Conservation (phyloP, 1,140 invertebrate species). For the Philotrypesis tridentata region DNA sequence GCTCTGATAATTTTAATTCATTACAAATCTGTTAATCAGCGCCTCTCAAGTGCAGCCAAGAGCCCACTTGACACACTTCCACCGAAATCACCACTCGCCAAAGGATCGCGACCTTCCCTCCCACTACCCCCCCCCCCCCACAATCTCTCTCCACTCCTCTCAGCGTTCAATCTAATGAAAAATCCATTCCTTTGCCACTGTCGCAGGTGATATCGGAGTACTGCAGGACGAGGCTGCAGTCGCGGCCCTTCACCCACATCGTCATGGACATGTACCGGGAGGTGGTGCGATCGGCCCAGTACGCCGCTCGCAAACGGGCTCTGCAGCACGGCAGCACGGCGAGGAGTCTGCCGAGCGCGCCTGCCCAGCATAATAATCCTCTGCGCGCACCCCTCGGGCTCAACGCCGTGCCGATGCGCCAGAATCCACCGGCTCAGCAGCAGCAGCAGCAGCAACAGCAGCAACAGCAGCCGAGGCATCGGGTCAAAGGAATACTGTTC, state of each 20-base stretch:
- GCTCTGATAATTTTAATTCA: neutral
- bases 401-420: slow-evolving; percentile 23
- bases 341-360: slow-evolving; percentile 38
- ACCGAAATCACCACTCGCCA: neutral
- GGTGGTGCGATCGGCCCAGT: slow-evolving; percentile 70
- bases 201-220: slow-evolving; percentile 78
- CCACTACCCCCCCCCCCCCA: too few relatives aligned
- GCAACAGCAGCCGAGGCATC: slow-evolving; percentile 51
- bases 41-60: neutral
- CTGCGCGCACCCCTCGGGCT: neutral
- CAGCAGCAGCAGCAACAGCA: slow-evolving; percentile 7
- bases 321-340: slow-evolving; percentile 52
- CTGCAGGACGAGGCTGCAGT: slow-evolving; percentile 74
- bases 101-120: neutral
- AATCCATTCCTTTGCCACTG: neutral
- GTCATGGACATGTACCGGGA: slow-evolving; percentile 78
- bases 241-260: slow-evolving; percentile 77
- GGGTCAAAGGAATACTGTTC: slow-evolving; percentile 59
- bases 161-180: neutral
- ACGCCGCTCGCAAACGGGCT: slow-evolving; percentile 63
- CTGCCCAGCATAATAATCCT: slow-evolving; percentile 52
- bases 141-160: neutral
- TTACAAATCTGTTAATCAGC: slow-evolving; percentile 9
- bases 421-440: slow-evolving; percentile 19
- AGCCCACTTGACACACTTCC: neutral